Evolutionary conservation across 2,888 invertebrate species (phyloP), one percentile per base, ranked within the genome.

Genomic region (Mactromeris polynyma): DNA sequence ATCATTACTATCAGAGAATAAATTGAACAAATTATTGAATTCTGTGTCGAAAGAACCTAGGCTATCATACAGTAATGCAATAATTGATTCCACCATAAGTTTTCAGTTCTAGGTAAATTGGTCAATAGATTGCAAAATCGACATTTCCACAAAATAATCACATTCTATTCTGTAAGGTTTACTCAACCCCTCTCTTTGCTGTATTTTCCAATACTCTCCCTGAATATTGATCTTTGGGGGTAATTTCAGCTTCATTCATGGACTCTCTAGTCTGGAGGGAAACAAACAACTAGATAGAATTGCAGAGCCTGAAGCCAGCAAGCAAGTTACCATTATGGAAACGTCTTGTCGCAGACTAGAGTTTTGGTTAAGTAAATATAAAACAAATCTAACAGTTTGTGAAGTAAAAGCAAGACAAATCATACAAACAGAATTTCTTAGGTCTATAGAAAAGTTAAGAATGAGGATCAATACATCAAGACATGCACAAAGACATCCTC

Each of bases 71-170:
- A 36, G 31, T 33, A 36, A 73, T 73, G 73, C 33, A 36, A 73
- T 33, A 36, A 73, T 73, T 73, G 73, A 73, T 73, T 73, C 73
- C 19, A 33, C 73, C 19, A 36, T 73, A 73, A 26, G 73, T 21
- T 73, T 73, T 73, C 73, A 73, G 33, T 33, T 26, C 36, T 33
- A 33, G 33, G 33, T 36, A 33, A 14, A 73, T 11, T 73, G 73
- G 73, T 73, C 73, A 73, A 73, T 73, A 73, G 14, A 73, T 73
- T 73, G 73, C 73, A 73, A 73, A 73, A 73, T 73, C 36, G 73
- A 73, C 73, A 73, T 73, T 73, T 73, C 36, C 73, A 33, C 33
- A 19, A 11, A 73, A 73, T 36, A 73, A 73, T 36, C 73, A 73
- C 36, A 73, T 19, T 73, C 73, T 73, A 33, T 73, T 36, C 36